These are phyloP conservation scores for Spialia ferax DNA, from an alignment of 2,888 invertebrate genomes.

Conservation along the genomic window DNA sequence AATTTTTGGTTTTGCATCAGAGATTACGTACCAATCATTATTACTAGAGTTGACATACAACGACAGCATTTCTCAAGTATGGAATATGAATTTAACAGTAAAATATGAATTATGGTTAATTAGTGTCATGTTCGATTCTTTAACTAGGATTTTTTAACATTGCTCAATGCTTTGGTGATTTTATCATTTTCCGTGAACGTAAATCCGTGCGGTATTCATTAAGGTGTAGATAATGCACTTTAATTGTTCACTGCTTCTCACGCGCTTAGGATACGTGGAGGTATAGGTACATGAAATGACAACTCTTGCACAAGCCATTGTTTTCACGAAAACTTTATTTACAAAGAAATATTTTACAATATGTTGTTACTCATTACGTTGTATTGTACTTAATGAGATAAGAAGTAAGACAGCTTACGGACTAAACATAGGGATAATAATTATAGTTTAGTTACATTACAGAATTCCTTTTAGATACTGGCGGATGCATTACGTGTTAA, in stretches of 20 bases:
- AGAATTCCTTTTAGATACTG: conserved; percentile 30
- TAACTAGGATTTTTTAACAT: background rate
- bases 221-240: conserved; percentile 22
- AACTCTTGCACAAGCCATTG: conserved; percentile 46
- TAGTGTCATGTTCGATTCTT: background rate
- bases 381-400: conserved; percentile 38
- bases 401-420: conserved; percentile 46
- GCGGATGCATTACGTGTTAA: conserved; percentile 18
- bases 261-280: conserved; percentile 54
- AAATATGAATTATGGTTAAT: too few species aligned
- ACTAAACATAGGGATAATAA: conserved; percentile 43
- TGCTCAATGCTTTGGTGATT: background rate
- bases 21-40: too few species aligned
- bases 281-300: conserved; percentile 47
- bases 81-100: too few species aligned
- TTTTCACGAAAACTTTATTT: conserved; percentile 81
- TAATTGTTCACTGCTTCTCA: conserved; percentile 56
- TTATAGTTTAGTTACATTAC: conserved; percentile 41
- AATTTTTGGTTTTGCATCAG: too few species aligned
- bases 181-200: conserved; percentile 1
- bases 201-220: conserved; percentile 8
- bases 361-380: conserved; percentile 58
- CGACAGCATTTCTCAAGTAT: too few species aligned
- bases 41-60: too few species aligned
- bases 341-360: conserved; percentile 83